phyloP scores from a whole-genome alignment of 2,113 vertebrate species.

The Pseudopipra pipra region DNA sequence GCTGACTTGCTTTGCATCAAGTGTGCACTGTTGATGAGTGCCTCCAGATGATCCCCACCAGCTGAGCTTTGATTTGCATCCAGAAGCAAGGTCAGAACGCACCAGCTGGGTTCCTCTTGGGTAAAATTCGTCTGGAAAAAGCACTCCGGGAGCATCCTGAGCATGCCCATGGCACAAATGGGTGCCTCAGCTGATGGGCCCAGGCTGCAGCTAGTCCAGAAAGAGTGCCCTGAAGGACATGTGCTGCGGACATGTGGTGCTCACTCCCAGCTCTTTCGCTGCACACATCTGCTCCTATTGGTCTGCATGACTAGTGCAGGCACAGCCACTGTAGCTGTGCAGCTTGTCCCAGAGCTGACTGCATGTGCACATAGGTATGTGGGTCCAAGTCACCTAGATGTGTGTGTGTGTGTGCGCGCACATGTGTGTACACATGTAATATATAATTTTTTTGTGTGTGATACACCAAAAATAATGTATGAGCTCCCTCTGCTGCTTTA shows the following conservation, averaged over 20 bases:
- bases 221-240: fast-evolving
- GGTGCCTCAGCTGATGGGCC: background rate
- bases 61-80: background rate
- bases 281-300: constrained; percentile 61
- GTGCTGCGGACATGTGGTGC: fast-evolving
- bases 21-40: fast-evolving
- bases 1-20: background rate
- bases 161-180: background rate
- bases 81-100: fast-evolving
- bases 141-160: background rate
- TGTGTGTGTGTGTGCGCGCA: background rate
- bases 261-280: background rate
- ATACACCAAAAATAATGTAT: constrained; percentile 71
- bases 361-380: fast-evolving
- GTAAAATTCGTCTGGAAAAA: background rate
- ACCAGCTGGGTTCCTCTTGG: background rate
- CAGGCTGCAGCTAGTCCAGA: background rate
- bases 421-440: constrained; percentile 11
- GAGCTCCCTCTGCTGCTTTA: constrained; percentile 75
- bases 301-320: constrained; percentile 44
- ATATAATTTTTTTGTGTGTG: constrained; percentile 44
- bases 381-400: background rate
- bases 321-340: background rate
- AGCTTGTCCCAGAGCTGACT: background rate
- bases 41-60: fast-evolving